Evolutionary conservation across 2,797 vertebrate species (phyloP).

Genomic region (Chloroceryle inda): DNA sequence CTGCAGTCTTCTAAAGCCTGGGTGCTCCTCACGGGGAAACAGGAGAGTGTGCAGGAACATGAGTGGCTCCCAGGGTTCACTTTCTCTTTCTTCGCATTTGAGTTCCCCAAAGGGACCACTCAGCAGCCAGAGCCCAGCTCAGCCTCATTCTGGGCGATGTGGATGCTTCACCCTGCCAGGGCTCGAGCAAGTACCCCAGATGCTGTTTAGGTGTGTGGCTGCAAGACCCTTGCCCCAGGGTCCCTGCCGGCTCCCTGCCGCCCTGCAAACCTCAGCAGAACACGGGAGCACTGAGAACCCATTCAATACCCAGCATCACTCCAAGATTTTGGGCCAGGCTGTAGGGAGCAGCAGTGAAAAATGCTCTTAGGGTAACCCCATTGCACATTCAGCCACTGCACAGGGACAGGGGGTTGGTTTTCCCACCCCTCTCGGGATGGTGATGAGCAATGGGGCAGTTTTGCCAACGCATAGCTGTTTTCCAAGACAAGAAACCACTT

Average conservation of each 20-base stretch:
- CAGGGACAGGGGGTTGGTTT: rapidly evolving
- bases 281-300: rapidly evolving
- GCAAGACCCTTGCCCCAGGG: background rate
- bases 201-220: rapidly evolving
- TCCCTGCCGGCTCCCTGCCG: background rate
- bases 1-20: rapidly evolving
- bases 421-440: rapidly evolving
- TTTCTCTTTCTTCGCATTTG: background rate
- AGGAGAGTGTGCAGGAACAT: rapidly evolving
- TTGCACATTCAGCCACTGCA: rapidly evolving
- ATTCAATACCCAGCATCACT: rapidly evolving
- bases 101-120: background rate
- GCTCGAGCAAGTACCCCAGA: rapidly evolving
- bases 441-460: rapidly evolving
- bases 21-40: rapidly evolving
- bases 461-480: rapidly evolving
- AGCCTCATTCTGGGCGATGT: background rate
- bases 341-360: rapidly evolving
- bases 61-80: background rate
- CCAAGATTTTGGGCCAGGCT: rapidly evolving
- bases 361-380: rapidly evolving
- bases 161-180: rapidly evolving
- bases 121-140: background rate
- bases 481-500: rapidly evolving
- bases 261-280: rapidly evolving